Percentiles rank a stretch among this genome's conserved stretches.
These are phyloP conservation scores for Aphyosemion australe DNA, from an alignment of 2,113 vertebrate genomes.

Conservation along the genomic window DNA sequence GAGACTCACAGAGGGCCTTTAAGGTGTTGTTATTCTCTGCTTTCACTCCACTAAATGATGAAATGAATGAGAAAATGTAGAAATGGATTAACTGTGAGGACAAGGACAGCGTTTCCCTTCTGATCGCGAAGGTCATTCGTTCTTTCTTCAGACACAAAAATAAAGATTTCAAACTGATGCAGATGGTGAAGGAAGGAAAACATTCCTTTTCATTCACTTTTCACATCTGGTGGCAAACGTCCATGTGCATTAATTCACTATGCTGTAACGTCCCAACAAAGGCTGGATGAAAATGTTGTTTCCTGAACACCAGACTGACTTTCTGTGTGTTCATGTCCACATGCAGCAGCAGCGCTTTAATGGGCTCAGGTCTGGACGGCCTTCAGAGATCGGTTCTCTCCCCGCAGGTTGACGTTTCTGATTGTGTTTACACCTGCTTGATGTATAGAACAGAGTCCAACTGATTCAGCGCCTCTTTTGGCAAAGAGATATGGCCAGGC, in stretches of 20 bases:
- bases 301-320: slow-evolving; percentile 1
- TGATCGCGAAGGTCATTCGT: not conserved
- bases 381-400: slow-evolving; percentile 15
- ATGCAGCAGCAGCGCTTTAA: slow-evolving; percentile 19
- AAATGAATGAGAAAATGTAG: not conserved
- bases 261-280: not conserved
- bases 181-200: not conserved
- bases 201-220: slow-evolving; percentile 7
- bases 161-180: not conserved
- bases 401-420: slow-evolving; percentile 21
- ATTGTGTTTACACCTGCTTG: slow-evolving; percentile 38
- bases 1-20: not conserved
- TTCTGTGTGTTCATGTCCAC: not conserved
- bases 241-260: not conserved
- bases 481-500: slow-evolving; percentile 33
- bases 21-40: not conserved
- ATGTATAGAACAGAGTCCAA: slow-evolving; percentile 16
- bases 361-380: not conserved
- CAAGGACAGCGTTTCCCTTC: not conserved
- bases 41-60: not conserved
- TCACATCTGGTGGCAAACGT: not conserved
- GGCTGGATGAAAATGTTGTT: not conserved
- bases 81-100: slow-evolving; percentile 1
- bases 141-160: not conserved
- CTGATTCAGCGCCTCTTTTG: slow-evolving; percentile 50